Percentiles rank a stretch among this genome's conserved stretches.
These are phyloP conservation scores for Oxyura jamaicensis DNA, from an alignment of 2,113 vertebrate species.

Conservation along the genomic window DNA sequence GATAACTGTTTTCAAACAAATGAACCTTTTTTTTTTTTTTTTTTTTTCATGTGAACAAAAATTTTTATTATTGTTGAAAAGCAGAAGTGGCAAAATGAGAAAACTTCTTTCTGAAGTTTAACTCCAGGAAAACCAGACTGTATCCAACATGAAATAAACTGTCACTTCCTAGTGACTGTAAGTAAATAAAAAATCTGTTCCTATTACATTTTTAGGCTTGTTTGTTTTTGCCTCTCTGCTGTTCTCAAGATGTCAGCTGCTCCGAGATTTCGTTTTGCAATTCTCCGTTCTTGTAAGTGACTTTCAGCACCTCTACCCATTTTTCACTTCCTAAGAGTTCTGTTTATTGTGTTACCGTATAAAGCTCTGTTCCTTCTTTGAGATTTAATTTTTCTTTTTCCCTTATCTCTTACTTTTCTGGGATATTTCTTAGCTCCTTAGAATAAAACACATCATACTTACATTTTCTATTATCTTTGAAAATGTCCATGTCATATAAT, in stretches of 20 bases:
- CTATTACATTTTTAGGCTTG: not conserved
- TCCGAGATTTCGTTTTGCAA: not conserved
- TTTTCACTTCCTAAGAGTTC: not conserved
- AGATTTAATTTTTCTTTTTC: not conserved
- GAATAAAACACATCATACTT: not conserved
- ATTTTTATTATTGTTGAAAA: not conserved
- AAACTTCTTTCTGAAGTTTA: not conserved
- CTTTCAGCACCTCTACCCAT: not conserved
- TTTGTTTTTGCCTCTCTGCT: slow-evolving; percentile 1
- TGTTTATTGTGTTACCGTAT: not conserved
- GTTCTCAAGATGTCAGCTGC: not conserved
- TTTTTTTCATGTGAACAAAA: slow-evolving; percentile 11
- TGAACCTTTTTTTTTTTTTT: not conserved
- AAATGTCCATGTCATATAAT: not conserved
- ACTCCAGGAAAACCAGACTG: not conserved
- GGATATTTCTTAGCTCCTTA: not conserved
- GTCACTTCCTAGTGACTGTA: not conserved
- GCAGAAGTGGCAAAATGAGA: not conserved
- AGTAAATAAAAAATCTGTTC: slow-evolving; percentile 1
- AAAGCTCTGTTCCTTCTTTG: not conserved
- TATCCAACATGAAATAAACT: not conserved
- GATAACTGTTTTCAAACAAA: slow-evolving; percentile 47
- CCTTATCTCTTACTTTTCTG: not conserved
- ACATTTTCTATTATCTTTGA: not conserved
- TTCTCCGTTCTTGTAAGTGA: not conserved